phyloP scores from a whole-genome alignment of 2,888 invertebrate genomes.

The Tetrapedia diversipes region DNA sequence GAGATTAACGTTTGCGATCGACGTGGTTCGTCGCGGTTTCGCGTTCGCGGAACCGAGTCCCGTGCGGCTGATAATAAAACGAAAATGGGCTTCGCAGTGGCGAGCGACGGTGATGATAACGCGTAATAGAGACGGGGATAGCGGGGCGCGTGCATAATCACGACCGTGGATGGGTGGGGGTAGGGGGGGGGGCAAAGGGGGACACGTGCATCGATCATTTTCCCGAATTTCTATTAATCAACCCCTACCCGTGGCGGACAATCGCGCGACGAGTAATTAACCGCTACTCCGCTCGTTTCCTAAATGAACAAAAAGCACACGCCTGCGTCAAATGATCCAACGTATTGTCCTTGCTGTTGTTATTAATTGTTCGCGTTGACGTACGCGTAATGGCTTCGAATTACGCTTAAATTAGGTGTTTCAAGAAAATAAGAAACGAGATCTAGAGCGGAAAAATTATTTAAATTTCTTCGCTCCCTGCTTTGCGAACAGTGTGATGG shows the following conservation, averaged over 20 bases:
- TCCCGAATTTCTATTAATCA: slow-evolving; percentile 51
- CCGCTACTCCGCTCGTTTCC: background rate
- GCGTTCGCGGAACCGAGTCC: background rate
- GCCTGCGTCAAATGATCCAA: slow-evolving; percentile 14
- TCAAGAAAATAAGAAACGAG: too few relatives aligned
- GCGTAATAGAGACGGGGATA: slow-evolving; percentile 31
- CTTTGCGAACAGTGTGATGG: too few relatives aligned
- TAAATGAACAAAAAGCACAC: slow-evolving; percentile 13
- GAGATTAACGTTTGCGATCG: background rate
- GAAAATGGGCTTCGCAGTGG: slow-evolving; percentile 22
- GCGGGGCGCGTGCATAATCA: slow-evolving; percentile 14
- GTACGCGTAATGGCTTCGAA: too few relatives aligned
- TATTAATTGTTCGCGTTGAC: slow-evolving; percentile 5
- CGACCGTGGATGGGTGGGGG: too few relatives aligned
- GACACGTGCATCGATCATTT: slow-evolving; percentile 26
- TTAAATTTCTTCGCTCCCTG: too few relatives aligned
- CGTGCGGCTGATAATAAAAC: slow-evolving; percentile 22
- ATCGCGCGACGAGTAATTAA: slow-evolving; percentile 38
- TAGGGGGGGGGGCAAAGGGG: slow-evolving; percentile 14
- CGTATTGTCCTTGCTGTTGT: background rate
- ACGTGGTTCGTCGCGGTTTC: background rate
- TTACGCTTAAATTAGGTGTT: too few relatives aligned
- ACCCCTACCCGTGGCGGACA: background rate
- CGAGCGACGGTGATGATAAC: slow-evolving; percentile 18
- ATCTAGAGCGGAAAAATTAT: too few relatives aligned